Percentiles rank a stretch among this genome's conserved stretches.
Conservation (phyloP, 2,113 vertebrate genomes). For the Pygoscelis antarcticus region DNA sequence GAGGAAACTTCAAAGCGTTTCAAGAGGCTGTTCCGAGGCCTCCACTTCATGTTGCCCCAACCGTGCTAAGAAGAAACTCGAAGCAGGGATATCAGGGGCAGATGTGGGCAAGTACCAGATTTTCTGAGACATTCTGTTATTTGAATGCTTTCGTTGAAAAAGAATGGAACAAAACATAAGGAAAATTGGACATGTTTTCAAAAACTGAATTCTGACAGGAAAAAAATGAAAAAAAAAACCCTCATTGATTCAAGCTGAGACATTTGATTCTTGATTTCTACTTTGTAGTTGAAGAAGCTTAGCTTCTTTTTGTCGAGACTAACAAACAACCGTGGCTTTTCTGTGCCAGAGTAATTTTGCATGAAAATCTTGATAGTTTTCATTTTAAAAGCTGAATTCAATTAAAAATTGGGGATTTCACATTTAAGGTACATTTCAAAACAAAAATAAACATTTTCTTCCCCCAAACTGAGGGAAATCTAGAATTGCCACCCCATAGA, state of each 20-base stretch:
- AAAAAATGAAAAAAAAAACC: background rate
- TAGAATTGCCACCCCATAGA: background rate
- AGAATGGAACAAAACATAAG: background rate
- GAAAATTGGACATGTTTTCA: background rate
- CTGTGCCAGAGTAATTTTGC: background rate
- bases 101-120: background rate
- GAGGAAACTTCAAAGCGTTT: background rate
- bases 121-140: background rate
- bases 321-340: background rate
- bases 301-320: background rate
- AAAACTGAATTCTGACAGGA: background rate
- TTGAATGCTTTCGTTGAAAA: background rate
- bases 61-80: rapidly evolving
- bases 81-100: background rate
- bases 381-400: background rate
- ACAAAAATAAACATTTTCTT: background rate
- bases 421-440: background rate
- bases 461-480: background rate
- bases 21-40: background rate
- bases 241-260: background rate
- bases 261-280: background rate
- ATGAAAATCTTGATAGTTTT: background rate
- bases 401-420: background rate
- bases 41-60: background rate
- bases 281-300: background rate